Percentiles rank a stretch among this genome's conserved stretches.
These are phyloP conservation scores for Cirrhinus molitorella DNA, from an alignment of 2,797 vertebrate species.

Conservation along the genomic window DNA sequence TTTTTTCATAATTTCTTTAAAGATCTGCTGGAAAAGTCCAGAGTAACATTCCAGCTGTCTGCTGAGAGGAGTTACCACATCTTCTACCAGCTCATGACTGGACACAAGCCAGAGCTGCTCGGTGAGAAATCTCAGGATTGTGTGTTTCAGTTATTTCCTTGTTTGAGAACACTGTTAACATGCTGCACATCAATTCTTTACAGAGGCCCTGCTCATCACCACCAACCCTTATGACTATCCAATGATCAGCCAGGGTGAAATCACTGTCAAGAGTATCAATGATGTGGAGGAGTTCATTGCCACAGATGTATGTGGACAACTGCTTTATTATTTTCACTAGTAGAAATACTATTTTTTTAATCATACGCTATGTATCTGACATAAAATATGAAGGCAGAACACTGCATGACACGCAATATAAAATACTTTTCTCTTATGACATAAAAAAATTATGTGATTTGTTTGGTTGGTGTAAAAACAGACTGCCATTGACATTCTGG, in stretches of 20 bases:
- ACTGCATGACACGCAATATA: too few species aligned
- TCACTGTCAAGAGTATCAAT: conserved; percentile 79
- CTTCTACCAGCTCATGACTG: conserved; percentile 82
- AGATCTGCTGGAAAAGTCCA: conserved; percentile 85
- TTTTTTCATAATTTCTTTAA: too few species aligned
- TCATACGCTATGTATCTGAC: neutral
- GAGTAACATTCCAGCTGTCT: conserved; percentile 84
- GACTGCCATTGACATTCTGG: conserved; percentile 79
- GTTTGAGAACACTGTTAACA: neutral
- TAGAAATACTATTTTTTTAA: neutral
- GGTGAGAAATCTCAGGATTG: conserved; percentile 61
- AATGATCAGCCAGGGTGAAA: conserved; percentile 82
- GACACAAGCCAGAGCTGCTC: conserved; percentile 81
- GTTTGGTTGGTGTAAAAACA: conserved; percentile 39
- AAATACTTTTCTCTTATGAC: too few species aligned
- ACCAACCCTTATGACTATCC: conserved; percentile 79
- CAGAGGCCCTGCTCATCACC: conserved; percentile 83
- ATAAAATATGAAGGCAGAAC: too few species aligned
- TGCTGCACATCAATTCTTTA: conserved; percentile 15
- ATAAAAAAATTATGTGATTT: neutral
- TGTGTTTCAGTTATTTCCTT: neutral
- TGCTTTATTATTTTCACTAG: too few species aligned
- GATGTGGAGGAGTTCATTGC: conserved; percentile 63
- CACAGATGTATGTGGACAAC: conserved; percentile 79
- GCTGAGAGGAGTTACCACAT: conserved; percentile 85